Base-by-base conservation (phyloP, 2,888 invertebrate genomes). In the Rhimphoctona megacephalus region DNA sequence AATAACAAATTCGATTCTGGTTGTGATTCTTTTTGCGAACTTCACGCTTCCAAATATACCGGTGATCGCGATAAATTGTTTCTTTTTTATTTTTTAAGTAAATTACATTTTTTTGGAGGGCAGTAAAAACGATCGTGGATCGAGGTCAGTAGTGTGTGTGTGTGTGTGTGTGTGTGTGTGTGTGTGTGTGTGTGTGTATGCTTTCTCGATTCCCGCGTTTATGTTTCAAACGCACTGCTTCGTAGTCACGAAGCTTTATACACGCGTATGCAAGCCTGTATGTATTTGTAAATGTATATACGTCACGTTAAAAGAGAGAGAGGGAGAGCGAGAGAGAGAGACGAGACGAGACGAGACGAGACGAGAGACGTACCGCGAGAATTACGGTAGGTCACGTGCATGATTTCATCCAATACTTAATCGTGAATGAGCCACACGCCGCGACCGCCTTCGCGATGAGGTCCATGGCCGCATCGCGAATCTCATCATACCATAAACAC, bases 311-410 rank as follows among this genome's bases (percentile, higher is more conserved):
- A 80, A 69, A 52, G 33, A 39, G 36, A 69, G 69, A 54, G 69
- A 57, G 61, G 66, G 64, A 49, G 33, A 69, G 54, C 54, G 67
- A 69, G n/a, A n/a, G n/a, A n/a, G n/a, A 19, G 61, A 46, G 46
- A n/a, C 33, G 61, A 64, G 61, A 57, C 43, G 43, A 69, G 67
- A 69, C 30, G 61, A 46, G 46, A n/a, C 33, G 61, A 64, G 61
- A 57, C 43, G 43, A 25, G 69, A 78, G 74, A 83, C 82, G 67
- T 72, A 81, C 69, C 78, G 83, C 78, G 84, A 72, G 90, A 88
- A 91, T 92, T 92, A 92, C 88, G 89, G 89, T 89, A 91, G 92
- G 92, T 92, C 92, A 92, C 92, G 93, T 92, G 93, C 89, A 88
- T 89, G 90, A 91, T 90, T 89, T 88, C 90, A 89, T 88, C 90